Evolutionary conservation across 2,888 invertebrate genomes (phyloP), one percentile per base, ranked within the genome.

Genomic region (Lepidochrysops patricia): DNA sequence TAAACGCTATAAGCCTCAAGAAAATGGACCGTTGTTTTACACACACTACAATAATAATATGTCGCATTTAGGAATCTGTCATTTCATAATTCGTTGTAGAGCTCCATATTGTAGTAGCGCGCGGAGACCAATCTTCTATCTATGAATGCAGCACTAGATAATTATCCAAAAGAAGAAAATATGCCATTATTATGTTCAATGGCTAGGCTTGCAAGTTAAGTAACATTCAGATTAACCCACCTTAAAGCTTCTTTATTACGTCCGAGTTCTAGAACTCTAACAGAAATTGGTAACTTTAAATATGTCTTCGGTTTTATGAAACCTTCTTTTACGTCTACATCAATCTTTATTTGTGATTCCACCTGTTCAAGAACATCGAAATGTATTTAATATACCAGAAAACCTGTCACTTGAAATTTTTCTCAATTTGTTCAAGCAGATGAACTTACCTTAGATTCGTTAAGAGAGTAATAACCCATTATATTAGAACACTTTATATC

Each of bases 391-490:
- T 19, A 27, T n/a, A 13, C 49, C 43, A 13, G 43, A 1, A 6
- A 43, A 19, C 43, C 1, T 43, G 4, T 15, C 1, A 43, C 13
- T 5, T 43, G 7, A 4, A 7, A 4, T 52, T 29, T 6, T 29
- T 9, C 29, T 9, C 9, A 29, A 29, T 29, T 9, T 6, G 1
- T 29, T 29, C 29, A 7, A 29, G 29, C 9, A 29, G 29, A 2
- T 29, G n/a, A n/a, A n/a, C 7, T 29, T 73, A 89, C 89, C 72
- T 77, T 65, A 61, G 79, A 76, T 19, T 82, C 80, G 25, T 76
- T 63, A 13, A 90, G 62, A 43, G 75, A 79, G 63, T 86, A 90
- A 69, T 83, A 90, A 49, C 91, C 92, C 64, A 83, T 80, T 64
- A 90, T 79, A 29, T 88, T 81, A 26, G 80, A 77, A 61, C 91